Conservation (phyloP, 2,113 vertebrate species). For the Heterotilapia buettikoferi region DNA sequence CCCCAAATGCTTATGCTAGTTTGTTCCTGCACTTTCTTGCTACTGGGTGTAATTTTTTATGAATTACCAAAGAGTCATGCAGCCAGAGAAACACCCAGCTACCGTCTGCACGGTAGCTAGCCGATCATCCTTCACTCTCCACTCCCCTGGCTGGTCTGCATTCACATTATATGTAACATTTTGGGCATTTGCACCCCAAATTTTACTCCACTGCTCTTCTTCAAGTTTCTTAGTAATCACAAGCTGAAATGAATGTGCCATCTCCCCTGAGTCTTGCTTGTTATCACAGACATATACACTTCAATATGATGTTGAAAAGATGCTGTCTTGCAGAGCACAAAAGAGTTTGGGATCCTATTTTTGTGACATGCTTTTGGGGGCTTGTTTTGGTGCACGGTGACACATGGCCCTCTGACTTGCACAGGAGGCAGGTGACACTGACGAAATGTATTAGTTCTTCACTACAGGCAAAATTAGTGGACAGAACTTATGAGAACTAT, state of each 20-base stretch:
- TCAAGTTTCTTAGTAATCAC: not conserved
- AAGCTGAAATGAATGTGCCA: fast-evolving
- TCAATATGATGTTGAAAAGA: not conserved
- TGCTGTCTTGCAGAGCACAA: not conserved
- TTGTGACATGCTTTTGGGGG: not conserved
- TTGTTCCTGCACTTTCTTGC: not conserved
- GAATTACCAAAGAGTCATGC: not conserved
- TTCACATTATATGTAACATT: not conserved
- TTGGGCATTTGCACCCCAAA: not conserved
- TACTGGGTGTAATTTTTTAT: not conserved
- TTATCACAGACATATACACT: not conserved
- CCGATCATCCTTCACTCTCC: not conserved
- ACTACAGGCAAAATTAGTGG: not conserved
- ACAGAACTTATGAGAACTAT: not conserved
- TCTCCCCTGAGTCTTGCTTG: not conserved
- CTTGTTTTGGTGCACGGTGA: not conserved
- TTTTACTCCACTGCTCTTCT: not conserved
- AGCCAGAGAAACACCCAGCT: not conserved
- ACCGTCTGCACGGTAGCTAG: not conserved
- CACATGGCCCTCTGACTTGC: not conserved
- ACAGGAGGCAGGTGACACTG: not conserved
- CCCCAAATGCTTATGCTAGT: not conserved
- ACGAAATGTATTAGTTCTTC: not conserved
- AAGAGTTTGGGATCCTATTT: not conserved
- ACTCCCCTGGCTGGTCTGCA: not conserved